A percentile compares a stretch with the other conserved stretches of the same genome.
Evolutionary conservation across 2,113 vertebrate species (phyloP).

Genomic region (Mellivora capensis): DNA sequence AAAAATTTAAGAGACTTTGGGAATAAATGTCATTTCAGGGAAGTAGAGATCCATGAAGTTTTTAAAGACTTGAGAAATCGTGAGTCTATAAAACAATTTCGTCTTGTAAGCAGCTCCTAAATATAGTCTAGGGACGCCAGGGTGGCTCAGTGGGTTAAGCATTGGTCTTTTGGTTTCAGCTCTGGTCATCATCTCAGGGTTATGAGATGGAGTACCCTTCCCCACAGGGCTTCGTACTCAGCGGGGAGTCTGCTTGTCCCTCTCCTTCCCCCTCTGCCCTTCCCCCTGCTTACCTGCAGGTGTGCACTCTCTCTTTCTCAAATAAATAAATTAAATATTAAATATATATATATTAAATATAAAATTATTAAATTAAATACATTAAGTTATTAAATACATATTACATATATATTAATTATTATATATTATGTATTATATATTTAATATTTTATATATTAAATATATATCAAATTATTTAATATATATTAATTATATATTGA

Average conservation of each 20-base stretch:
- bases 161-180: background rate
- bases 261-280: background rate
- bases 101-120: background rate
- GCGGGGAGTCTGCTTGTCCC: background rate
- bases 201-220: background rate
- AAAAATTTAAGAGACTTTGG: background rate
- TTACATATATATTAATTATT: no score
- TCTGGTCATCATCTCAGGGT: background rate
- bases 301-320: background rate
- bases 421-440: no score
- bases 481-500: no score
- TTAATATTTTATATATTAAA: background rate
- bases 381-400: no score
- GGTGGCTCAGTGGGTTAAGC: background rate
- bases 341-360: no score
- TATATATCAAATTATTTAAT: no score
- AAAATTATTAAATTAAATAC: no score
- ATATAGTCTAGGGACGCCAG: background rate
- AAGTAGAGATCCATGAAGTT: background rate
- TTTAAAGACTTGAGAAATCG: background rate
- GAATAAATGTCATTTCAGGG: background rate
- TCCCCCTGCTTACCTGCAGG: background rate
- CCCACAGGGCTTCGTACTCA: background rate
- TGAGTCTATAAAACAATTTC: background rate
- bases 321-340: background rate